These are phyloP conservation scores for Hirundichthys speculiger DNA, from an alignment of 2,113 vertebrate genomes.

Conservation along the genomic window DNA sequence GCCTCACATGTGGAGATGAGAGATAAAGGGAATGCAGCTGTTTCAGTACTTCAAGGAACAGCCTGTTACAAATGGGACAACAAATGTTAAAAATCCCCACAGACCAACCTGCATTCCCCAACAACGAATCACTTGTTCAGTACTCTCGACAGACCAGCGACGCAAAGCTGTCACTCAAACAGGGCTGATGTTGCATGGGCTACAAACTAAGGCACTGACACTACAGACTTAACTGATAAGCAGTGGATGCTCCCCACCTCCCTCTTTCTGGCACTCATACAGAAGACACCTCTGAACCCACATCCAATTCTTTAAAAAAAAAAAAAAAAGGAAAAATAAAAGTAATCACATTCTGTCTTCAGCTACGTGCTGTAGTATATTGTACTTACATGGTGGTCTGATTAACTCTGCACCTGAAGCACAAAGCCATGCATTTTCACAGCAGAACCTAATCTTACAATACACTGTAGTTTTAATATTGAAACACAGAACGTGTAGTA, in stretches of 20 bases:
- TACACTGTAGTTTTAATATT: constrained; percentile 46
- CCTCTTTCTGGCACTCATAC: constrained; percentile 14
- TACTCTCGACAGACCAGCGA: constrained; percentile 46
- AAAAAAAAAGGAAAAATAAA: neutral
- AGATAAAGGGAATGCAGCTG: constrained; percentile 28
- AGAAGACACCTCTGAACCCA: constrained; percentile 38
- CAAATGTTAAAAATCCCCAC: constrained; percentile 25
- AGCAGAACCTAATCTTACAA: constrained; percentile 52
- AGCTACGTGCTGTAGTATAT: constrained; percentile 2
- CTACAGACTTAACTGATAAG: constrained; percentile 68
- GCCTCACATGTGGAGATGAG: constrained; percentile 37
- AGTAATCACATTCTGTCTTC: neutral
- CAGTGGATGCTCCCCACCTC: constrained; percentile 17
- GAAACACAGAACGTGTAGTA: constrained; percentile 43
- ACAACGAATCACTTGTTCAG: constrained; percentile 22
- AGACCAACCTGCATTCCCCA: constrained; percentile 26
- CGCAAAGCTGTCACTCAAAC: constrained; percentile 56
- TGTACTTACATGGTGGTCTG: constrained; percentile 33
- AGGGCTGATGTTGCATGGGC: constrained; percentile 62
- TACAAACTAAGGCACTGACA: constrained; percentile 80
- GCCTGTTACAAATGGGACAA: constrained; percentile 12
- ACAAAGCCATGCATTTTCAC: constrained; percentile 73
- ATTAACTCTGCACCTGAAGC: constrained; percentile 43
- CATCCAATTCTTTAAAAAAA: constrained; percentile 5
- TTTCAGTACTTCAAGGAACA: constrained; percentile 61